Percentiles rank a stretch among this genome's conserved stretches.
phyloP scores from a whole-genome alignment of 1,140 invertebrate species.

The Caenorhabditis briggsae region DNA sequence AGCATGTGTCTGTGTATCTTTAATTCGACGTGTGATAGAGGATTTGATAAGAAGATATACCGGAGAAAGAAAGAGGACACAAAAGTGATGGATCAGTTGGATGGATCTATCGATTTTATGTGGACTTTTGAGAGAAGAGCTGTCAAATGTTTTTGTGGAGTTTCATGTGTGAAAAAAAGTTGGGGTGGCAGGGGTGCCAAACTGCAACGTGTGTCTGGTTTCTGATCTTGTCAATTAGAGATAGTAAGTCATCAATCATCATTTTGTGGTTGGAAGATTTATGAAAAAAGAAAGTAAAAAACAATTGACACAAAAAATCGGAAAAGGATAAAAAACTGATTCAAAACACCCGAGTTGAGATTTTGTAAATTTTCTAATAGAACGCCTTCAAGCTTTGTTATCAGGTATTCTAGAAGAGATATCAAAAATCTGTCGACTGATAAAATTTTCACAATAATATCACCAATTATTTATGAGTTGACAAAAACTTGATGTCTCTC shows the following conservation, averaged over 20 bases:
- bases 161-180: conserved; percentile 15
- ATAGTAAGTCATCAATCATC: background rate
- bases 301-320: too few relatives aligned
- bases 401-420: too few relatives aligned
- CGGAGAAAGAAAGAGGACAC: background rate
- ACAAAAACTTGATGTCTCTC: too few relatives aligned
- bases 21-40: conserved; percentile 50
- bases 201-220: background rate
- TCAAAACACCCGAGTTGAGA: too few relatives aligned
- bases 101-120: conserved; percentile 42
- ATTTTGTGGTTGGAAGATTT: conserved; percentile 10
- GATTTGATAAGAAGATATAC: conserved; percentile 20
- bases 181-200: background rate
- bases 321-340: too few relatives aligned
- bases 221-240: conserved; percentile 20
- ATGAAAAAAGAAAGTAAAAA: too few relatives aligned
- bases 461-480: too few relatives aligned
- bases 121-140: conserved; percentile 36
- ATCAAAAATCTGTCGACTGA: too few relatives aligned
- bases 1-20: background rate
- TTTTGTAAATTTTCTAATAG: too few relatives aligned
- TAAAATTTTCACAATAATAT: too few relatives aligned
- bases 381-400: too few relatives aligned
- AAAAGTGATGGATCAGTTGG: conserved; percentile 51
- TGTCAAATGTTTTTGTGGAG: conserved; percentile 14